phyloP scores from a whole-genome alignment of 2,113 vertebrate genomes.

The Scartelaos histophorus region DNA sequence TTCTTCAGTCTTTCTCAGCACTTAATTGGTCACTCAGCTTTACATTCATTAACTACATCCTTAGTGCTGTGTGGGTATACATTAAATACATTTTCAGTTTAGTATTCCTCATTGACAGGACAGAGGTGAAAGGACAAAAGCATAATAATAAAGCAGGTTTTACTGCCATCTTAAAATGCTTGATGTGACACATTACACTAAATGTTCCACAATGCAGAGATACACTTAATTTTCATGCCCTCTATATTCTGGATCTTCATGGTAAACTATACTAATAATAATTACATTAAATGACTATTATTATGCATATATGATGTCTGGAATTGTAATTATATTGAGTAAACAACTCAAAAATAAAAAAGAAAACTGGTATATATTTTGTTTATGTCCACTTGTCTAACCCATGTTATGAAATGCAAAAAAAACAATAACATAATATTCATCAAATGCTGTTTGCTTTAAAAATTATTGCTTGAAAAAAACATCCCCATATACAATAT shows the following conservation, averaged over 20 bases:
- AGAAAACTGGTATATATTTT: not conserved
- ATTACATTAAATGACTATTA: no score
- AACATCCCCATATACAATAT: not conserved
- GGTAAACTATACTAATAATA: constrained; percentile 2
- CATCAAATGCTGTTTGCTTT: not conserved
- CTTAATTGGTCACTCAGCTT: constrained; percentile 37
- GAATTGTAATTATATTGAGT: no score
- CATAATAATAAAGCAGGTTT: constrained; percentile 34
- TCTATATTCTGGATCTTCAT: constrained; percentile 48
- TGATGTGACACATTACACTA: constrained; percentile 23
- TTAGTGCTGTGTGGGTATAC: constrained; percentile 5
- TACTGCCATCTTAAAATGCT: constrained; percentile 26
- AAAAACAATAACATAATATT: no score
- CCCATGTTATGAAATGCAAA: no score
- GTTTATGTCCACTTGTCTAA: no score
- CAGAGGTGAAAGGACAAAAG: constrained; percentile 18
- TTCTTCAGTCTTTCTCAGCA: constrained; percentile 11
- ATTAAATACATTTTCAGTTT: constrained; percentile 30
- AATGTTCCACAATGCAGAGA: constrained; percentile 47
- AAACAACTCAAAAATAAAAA: no score
- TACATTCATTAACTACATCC: constrained; percentile 29
- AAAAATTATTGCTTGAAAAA: not conserved
- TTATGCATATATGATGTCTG: no score
- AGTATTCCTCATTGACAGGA: constrained; percentile 21
- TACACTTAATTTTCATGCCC: constrained; percentile 61